Conservation (phyloP, 2,113 vertebrate species). For the Salvelinus namaycush region DNA sequence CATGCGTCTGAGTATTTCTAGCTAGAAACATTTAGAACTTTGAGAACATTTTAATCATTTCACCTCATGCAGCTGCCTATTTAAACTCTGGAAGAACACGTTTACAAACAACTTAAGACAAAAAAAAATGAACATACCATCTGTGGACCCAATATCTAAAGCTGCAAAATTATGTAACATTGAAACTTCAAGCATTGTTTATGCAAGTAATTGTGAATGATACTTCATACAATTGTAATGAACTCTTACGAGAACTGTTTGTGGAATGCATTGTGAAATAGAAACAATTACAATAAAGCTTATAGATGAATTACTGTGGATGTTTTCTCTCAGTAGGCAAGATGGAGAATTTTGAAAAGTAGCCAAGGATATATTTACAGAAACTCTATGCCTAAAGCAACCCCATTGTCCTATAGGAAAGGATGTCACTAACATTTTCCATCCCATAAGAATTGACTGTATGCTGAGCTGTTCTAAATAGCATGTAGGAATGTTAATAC, state of each 20-base stretch:
- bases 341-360: neutral
- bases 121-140: slow-evolving; percentile 53
- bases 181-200: slow-evolving; percentile 82
- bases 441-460: no score
- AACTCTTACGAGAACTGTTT: slow-evolving; percentile 81
- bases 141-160: slow-evolving; percentile 83
- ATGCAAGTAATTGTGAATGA: slow-evolving; percentile 86
- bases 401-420: no score
- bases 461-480: no score
- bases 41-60: slow-evolving; percentile 64
- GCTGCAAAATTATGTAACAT: slow-evolving; percentile 83
- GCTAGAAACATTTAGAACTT: slow-evolving; percentile 80
- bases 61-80: slow-evolving; percentile 78
- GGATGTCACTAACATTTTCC: no score
- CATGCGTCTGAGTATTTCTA: slow-evolving; percentile 83
- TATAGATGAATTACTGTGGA: slow-evolving; percentile 76
- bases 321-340: neutral
- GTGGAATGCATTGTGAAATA: slow-evolving; percentile 99
- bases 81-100: slow-evolving; percentile 67
- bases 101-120: slow-evolving; percentile 74
- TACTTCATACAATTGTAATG: slow-evolving; percentile 85
- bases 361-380: no score
- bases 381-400: no score
- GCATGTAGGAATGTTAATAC: no score
- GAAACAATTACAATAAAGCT: slow-evolving; percentile 97